Conservation (phyloP, 2,113 vertebrate species). For the Uria aalge region DNA sequence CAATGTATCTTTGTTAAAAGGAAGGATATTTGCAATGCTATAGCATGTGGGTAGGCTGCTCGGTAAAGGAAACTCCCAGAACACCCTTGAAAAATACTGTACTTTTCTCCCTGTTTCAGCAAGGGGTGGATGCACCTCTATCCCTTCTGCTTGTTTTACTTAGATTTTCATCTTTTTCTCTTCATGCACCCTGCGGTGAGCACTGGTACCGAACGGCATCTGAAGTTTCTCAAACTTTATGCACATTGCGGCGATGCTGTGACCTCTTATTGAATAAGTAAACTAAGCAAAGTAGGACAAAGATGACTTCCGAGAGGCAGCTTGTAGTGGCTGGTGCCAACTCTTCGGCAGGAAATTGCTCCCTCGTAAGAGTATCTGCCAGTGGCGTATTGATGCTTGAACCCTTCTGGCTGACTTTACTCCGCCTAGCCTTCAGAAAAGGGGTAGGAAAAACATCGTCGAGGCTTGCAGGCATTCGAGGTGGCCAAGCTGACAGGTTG, state of each 20-base stretch:
- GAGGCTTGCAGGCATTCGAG: slow-evolving; percentile 24
- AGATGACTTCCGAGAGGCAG: background rate
- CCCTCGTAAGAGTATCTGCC: background rate
- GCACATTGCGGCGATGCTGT: accelerated
- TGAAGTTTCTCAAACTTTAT: background rate
- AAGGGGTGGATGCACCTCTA: background rate
- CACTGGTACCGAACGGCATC: accelerated
- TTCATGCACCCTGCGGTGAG: background rate
- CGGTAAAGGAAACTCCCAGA: background rate
- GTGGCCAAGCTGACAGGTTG: slow-evolving; percentile 59
- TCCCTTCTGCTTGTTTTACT: background rate
- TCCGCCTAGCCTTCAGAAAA: background rate
- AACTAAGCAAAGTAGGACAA: background rate
- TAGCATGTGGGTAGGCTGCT: background rate
- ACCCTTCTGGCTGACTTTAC: background rate
- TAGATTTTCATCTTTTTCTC: background rate
- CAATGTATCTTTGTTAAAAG: background rate
- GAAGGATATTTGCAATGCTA: background rate
- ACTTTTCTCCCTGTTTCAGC: background rate
- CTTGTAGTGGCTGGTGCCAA: background rate
- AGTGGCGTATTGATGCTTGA: background rate
- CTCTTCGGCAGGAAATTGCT: background rate
- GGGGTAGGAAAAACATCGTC: background rate
- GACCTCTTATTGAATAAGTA: background rate
- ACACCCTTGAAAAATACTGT: background rate